Evolutionary conservation across 2,113 vertebrate genomes (phyloP), one percentile per base, ranked within the genome.

Genomic region (Baryphthengus martii): DNA sequence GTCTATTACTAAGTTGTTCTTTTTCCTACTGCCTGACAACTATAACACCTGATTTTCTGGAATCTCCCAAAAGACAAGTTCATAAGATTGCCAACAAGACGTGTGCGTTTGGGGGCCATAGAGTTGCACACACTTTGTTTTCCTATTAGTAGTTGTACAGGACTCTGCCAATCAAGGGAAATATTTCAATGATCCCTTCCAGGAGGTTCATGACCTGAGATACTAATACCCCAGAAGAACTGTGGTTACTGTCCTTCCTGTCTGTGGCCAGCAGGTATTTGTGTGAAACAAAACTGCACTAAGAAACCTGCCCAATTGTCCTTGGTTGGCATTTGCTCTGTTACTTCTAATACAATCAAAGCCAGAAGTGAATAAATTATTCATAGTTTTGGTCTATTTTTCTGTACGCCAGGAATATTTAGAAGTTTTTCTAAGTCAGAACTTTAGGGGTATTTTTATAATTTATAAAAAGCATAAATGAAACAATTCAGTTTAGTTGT

Each of bases 241-340:
- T 68, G 31, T 44, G 7, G 17, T 58, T 29, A 0, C 1, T 20
- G 8, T 40, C 52, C 13, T 52, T 73, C 52, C 40, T 74, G 4
- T 29, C 26, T 15, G 15, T 10, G 37, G 9, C 24, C 66, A 52
- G 5, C 8, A 77, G 2, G 5, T 25, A 5, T 3, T 3, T 0
- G 0, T 4, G 25, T 18, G 53, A 86, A 50, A 21, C 13, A 58
- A 82, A 85, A 62, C 1, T 28, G 8, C 58, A 19, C 37, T 18
- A 71, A 67, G 35, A 59, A 62, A 86, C 37, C 44, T 61, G 40
- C n/a, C n/a, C n/a, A n/a, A 3, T 3, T 49, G 20, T 37, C 50
- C 61, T 90, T 79, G 31, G 20, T 45, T 94, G 74, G 31, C n/a
- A 61, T 73, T 55, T 84, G 21, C 8, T 91, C 31, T 67, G 2